These are phyloP conservation scores for Aporrectodea caliginosa DNA, from an alignment of 1,140 invertebrate genomes.

Conservation along the genomic window DNA sequence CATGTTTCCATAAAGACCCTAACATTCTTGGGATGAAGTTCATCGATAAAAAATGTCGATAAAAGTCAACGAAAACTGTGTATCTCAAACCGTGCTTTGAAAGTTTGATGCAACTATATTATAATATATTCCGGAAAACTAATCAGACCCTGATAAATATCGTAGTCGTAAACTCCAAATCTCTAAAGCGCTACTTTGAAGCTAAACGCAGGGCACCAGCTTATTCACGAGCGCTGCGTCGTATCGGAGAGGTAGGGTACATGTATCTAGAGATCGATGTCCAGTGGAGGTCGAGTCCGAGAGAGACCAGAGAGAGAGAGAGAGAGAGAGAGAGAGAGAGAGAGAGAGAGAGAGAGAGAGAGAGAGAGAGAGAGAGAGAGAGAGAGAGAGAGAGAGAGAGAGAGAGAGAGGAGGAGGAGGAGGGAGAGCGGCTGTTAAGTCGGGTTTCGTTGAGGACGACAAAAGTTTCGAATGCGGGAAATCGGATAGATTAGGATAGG, in stretches of 20 bases:
- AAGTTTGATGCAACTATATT: too few species aligned
- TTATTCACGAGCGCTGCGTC: not conserved
- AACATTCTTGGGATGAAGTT: too few species aligned
- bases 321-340: slow-evolving; percentile 26
- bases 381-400: slow-evolving; percentile 11
- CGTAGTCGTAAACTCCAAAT: not conserved
- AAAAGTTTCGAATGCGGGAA: too few species aligned
- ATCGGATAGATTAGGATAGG: too few species aligned
- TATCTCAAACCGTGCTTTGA: too few species aligned
- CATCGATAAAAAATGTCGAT: too few species aligned
- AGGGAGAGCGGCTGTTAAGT: too few species aligned
- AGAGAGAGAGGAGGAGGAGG: not conserved
- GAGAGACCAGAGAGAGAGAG: slow-evolving; percentile 17
- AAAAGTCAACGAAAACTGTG: too few species aligned
- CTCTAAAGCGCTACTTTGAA: not conserved
- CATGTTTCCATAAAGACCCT: too few species aligned
- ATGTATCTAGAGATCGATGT: not conserved
- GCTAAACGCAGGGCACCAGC: not conserved
- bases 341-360: slow-evolving; percentile 21
- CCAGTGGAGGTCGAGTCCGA: not conserved
- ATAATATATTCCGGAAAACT: too few species aligned
- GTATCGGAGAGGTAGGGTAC: too few species aligned
- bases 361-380: slow-evolving; percentile 24
- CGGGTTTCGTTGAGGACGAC: too few species aligned
- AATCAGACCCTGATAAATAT: not conserved